Base-by-base conservation (phyloP, 2,888 invertebrate species). In the Trissoscelio sp. region DNA sequence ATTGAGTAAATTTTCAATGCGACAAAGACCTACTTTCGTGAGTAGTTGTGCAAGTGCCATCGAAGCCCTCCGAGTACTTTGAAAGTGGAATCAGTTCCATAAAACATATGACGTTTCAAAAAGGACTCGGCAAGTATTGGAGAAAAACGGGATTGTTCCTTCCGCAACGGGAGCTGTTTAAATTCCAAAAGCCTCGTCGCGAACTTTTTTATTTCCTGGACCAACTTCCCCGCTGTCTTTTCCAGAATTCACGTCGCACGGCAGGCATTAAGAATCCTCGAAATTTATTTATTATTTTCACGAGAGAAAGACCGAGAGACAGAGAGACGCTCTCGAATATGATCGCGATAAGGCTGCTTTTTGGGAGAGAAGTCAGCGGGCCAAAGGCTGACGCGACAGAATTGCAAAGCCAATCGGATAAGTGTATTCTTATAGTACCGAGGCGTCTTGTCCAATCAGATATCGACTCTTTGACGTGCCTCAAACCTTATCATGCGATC, bases 391-490 rank as follows among this genome's bases (percentile, higher is more conserved):
- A 90, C 89, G 88, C 88, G 87, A 86, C 88, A 83, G 87, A 91
- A 89, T 89, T 87, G 89, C 88, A 79, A 85, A 87, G 89, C 91
- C 91, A 91, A 91, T 91, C 91, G 90, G 90, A 91, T 91, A 91
- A 91, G 89, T 90, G 88, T 89, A 89, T 91, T 90, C 89, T 88
- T 88, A 88, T 88, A 88, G 87, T 87, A 80, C 86, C 85, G 81
- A 83, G 82, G 87, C 86, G 86, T 87, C 85, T 83, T 86, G 88
- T 89, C 90, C 90, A 90, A 91, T 91, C 90, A 89, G 90, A 91
- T 91, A 91, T 85, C 72, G 86, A 84, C 82, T 85, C 89, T 91
- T 89, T 90, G 90, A 90, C 90, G 88, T 90, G 89, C 89, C 89
- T 90, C 90, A 90, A 90, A 89, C 86, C 87, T 86, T 89, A 89